A percentile compares a stretch with the other conserved stretches of the same genome.
These are phyloP conservation scores for Thereva unica DNA, from an alignment of 2,888 invertebrate species.

Conservation along the genomic window DNA sequence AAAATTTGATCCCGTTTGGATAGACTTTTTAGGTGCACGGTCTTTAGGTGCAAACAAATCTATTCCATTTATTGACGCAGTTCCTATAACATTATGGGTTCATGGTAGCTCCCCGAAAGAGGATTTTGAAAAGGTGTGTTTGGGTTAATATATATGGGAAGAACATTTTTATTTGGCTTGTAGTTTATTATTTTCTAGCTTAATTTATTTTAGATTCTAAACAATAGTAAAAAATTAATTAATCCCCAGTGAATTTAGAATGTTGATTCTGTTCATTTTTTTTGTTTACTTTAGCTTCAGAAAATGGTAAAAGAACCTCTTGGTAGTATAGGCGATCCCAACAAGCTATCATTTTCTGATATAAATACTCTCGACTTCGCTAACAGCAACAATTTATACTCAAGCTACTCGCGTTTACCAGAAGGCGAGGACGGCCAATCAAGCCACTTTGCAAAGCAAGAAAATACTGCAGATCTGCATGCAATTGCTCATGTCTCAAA, in stretches of 20 bases:
- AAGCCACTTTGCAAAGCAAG: slow-evolving; percentile 48
- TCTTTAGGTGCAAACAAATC: slow-evolving; percentile 74
- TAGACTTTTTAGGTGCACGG: slow-evolving; percentile 85
- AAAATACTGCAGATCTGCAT: slow-evolving; percentile 71
- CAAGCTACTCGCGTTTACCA: slow-evolving; percentile 31
- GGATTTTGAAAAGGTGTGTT: neutral
- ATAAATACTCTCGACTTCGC: slow-evolving; percentile 45
- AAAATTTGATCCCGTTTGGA: slow-evolving; percentile 88
- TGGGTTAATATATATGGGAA: no score
- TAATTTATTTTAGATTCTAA: no score
- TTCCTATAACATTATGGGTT: slow-evolving; percentile 87
- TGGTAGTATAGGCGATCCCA: neutral
- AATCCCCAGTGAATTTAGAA: no score
- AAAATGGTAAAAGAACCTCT: neutral
- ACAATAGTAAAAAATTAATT: no score
- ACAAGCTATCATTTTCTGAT: slow-evolving; percentile 40
- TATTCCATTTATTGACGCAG: slow-evolving; percentile 81
- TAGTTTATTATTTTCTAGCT: no score
- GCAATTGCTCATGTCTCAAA: slow-evolving; percentile 81
- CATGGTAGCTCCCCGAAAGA: slow-evolving; percentile 11
- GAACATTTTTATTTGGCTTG: no score
- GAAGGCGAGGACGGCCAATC: no score
- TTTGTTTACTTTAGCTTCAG: neutral
- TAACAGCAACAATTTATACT: slow-evolving; percentile 46
- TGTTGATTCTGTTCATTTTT: no score